phyloP scores from a whole-genome alignment of 2,797 vertebrate genomes.

The Corythornis leucogaster region DNA sequence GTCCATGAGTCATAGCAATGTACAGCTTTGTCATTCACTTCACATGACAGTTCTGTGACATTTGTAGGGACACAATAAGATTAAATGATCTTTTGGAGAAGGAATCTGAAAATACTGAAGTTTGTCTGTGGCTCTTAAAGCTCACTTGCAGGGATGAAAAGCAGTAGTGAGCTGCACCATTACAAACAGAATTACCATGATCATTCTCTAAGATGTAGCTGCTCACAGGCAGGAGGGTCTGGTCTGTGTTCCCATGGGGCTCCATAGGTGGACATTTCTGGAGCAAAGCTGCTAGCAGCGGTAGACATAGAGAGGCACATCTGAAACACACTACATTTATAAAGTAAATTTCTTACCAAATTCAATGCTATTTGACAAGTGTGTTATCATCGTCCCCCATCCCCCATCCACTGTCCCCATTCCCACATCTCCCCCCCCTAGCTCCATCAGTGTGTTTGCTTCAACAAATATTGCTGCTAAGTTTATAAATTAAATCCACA shows the following conservation, averaged over 20 bases:
- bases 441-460: neutral
- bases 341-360: neutral
- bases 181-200: neutral
- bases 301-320: neutral
- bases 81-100: neutral
- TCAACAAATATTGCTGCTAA: neutral
- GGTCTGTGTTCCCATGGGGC: neutral
- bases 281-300: neutral
- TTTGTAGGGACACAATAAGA: neutral
- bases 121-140: neutral
- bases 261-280: neutral
- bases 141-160: neutral
- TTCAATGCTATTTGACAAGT: neutral
- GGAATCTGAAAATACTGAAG: neutral
- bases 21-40: neutral
- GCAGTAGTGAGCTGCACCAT: neutral
- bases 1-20: fast-evolving
- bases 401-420: too few relatives aligned
- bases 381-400: too few relatives aligned
- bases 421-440: too few relatives aligned
- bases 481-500: neutral
- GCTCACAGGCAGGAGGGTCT: neutral
- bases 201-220: neutral
- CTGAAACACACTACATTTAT: neutral
- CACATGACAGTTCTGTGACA: neutral